Percentiles rank a stretch among this genome's conserved stretches.
Evolutionary conservation across 2,888 invertebrate genomes (phyloP).

Genomic region (Laspeyria flexula): DNA sequence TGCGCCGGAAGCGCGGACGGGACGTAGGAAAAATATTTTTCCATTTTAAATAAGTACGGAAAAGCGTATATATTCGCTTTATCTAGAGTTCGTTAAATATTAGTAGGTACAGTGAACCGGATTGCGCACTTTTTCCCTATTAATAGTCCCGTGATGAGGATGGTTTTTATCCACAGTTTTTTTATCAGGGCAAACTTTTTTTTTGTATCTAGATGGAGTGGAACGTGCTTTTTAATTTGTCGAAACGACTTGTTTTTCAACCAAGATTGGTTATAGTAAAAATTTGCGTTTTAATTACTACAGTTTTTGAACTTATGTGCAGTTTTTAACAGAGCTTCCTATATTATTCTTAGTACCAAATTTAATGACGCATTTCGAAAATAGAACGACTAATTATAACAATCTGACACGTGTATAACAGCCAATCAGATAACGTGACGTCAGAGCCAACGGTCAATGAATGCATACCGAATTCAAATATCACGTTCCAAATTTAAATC

Average conservation of each 20-base stretch:
- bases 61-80: conserved; percentile 80
- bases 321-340: background rate
- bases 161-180: conserved; percentile 34
- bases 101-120: conserved; percentile 67
- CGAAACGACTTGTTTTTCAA: conserved; percentile 36
- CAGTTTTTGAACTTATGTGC: background rate
- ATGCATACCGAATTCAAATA: conserved; percentile 50
- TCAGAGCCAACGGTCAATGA: conserved; percentile 40
- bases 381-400: background rate
- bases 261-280: conserved; percentile 29
- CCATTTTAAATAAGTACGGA: conserved; percentile 79
- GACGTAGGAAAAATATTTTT: conserved; percentile 81
- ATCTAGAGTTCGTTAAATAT: conserved; percentile 82
- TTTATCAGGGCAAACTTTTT: conserved; percentile 12
- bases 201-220: conserved; percentile 62
- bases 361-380: background rate
- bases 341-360: background rate
- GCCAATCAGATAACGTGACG: conserved; percentile 33
- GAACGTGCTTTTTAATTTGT: conserved; percentile 61
- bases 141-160: conserved; percentile 71
- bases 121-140: conserved; percentile 72
- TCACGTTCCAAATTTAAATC: conserved; percentile 48
- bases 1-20: conserved; percentile 55
- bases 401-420: conserved; percentile 1
- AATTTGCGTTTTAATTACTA: conserved; percentile 34